phyloP scores from a whole-genome alignment of 53 echinoderm and acorn worm species.

The Apostichopus leukothele region DNA sequence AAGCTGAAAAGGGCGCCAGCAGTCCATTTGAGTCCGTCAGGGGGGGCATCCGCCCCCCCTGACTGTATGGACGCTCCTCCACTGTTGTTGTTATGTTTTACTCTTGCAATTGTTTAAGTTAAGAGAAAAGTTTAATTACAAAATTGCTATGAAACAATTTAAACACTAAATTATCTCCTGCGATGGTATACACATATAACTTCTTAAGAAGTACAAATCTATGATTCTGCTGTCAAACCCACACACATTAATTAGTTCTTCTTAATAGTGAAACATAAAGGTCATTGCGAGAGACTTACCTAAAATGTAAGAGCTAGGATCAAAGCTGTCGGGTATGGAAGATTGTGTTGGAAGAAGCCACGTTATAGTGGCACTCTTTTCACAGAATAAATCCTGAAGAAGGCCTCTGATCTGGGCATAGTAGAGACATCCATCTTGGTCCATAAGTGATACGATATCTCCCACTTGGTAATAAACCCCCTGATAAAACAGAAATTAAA shows the following conservation, averaged over 20 bases:
- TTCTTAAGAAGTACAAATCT: no score
- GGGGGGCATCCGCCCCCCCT: no score
- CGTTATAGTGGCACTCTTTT: conserved; percentile 96
- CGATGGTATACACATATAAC: no score
- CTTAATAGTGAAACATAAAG: neutral
- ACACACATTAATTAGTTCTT: neutral
- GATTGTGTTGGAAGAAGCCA: conserved; percentile 95
- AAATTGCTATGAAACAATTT: no score
- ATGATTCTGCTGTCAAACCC: no score
- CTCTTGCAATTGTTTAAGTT: no score
- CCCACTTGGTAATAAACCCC: conserved; percentile 88
- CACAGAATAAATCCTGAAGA: conserved; percentile 89
- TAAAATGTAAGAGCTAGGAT: conserved; percentile 87
- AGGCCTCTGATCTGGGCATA: conserved; percentile 96
- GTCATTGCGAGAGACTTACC: conserved; percentile 54
- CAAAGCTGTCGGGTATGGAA: conserved; percentile 74
- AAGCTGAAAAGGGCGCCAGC: no score
- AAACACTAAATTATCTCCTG: no score
- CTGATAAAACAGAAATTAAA: conserved; percentile 43
- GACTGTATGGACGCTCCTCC: no score
- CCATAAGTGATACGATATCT: conserved; percentile 91
- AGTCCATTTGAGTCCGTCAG: no score
- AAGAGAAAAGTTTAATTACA: no score
- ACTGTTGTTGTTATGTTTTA: no score
- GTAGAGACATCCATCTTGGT: conserved; percentile 86